These are phyloP conservation scores for Halcyon senegalensis DNA, from an alignment of 2,113 vertebrate species.

Conservation along the genomic window DNA sequence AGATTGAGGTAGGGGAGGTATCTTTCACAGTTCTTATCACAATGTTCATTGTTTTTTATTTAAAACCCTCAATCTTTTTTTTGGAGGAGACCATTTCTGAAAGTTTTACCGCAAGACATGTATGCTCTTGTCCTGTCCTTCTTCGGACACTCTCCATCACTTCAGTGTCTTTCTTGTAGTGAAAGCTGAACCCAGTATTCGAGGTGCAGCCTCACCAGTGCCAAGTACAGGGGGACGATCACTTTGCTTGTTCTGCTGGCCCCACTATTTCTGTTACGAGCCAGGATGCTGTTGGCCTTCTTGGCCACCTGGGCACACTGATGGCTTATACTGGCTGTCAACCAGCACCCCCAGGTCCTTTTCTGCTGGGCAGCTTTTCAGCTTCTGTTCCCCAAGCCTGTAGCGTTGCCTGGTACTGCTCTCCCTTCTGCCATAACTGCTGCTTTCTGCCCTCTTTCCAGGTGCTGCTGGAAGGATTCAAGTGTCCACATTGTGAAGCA, in stretches of 20 bases:
- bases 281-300: neutral
- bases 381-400: too few species aligned
- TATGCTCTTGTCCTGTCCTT: neutral
- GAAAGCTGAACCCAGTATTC: too few species aligned
- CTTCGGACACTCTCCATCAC: too few species aligned
- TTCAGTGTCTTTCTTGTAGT: too few species aligned
- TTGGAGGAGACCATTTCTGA: neutral
- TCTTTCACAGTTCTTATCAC: neutral
- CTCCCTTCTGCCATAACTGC: neutral
- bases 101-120: neutral
- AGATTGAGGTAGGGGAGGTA: neutral
- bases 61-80: neutral
- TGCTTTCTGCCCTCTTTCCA: neutral
- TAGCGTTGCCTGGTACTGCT: neutral
- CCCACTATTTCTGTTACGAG: neutral
- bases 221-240: too few species aligned
- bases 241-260: neutral
- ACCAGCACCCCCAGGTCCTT: neutral
- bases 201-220: too few species aligned
- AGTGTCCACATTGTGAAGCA: fast-evolving
- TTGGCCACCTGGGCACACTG: too few species aligned
- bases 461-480: neutral
- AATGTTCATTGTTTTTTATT: neutral
- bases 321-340: too few species aligned
- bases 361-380: too few species aligned